Percentiles rank a stretch among this genome's conserved stretches.
Conservation (phyloP, 2,113 vertebrate genomes). For the Malurus elegans region DNA sequence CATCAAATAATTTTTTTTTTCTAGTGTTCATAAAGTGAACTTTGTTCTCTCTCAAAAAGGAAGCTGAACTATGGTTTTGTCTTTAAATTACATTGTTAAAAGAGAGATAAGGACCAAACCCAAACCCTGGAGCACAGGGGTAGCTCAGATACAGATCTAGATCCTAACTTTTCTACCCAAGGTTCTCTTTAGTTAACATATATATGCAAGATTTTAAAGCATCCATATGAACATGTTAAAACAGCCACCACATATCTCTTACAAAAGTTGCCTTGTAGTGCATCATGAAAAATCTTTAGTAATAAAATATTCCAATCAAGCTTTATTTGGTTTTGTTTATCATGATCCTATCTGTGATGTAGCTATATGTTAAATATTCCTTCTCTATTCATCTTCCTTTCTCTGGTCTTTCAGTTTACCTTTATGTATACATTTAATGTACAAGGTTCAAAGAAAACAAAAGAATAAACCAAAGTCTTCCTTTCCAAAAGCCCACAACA, state of each 20-base stretch:
- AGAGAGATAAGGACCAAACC: slow-evolving; percentile 56
- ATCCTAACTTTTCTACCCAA: slow-evolving; percentile 24
- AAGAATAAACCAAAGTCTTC: slow-evolving; percentile 39
- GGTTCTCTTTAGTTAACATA: slow-evolving; percentile 44
- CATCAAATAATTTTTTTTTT: neutral
- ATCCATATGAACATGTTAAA: slow-evolving; percentile 54
- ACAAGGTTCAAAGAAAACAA: slow-evolving; percentile 57
- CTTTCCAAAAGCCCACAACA: slow-evolving; percentile 32
- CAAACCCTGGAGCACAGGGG: slow-evolving; percentile 27
- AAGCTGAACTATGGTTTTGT: slow-evolving; percentile 53
- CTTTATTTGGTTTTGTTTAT: slow-evolving; percentile 61
- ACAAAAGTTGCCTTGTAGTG: slow-evolving; percentile 44
- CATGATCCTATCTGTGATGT: slow-evolving; percentile 29
- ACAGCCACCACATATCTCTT: slow-evolving; percentile 42
- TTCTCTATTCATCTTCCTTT: slow-evolving; percentile 49
- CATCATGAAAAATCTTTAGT: slow-evolving; percentile 43
- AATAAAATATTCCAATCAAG: slow-evolving; percentile 45
- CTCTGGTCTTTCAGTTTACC: slow-evolving; percentile 31
- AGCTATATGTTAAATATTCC: slow-evolving; percentile 26
- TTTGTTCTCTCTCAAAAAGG: slow-evolving; percentile 49
- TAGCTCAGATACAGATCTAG: slow-evolving; percentile 59
- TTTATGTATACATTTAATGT: neutral
- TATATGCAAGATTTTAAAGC: slow-evolving; percentile 45
- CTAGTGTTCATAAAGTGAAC: slow-evolving; percentile 43
- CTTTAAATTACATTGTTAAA: slow-evolving; percentile 49